A percentile compares a stretch with the other conserved stretches of the same genome.
Conservation (phyloP, 2,888 invertebrate genomes). For the Metalampra italica region DNA sequence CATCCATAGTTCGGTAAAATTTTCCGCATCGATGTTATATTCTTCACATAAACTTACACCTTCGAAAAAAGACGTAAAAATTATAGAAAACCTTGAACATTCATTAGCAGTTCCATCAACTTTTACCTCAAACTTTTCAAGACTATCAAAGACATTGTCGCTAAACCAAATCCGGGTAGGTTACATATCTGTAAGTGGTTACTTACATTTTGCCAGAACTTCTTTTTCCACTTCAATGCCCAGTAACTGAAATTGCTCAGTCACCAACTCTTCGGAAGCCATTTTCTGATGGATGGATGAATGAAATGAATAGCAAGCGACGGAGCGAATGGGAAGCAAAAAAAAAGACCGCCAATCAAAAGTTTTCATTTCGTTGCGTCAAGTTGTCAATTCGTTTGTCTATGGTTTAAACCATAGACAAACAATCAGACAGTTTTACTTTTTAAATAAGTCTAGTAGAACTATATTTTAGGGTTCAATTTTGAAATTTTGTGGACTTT, state of each 20-base stretch:
- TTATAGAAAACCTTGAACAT: conserved; percentile 70
- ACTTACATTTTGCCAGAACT: conserved; percentile 79
- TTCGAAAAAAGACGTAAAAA: conserved; percentile 39
- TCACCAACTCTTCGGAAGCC: conserved; percentile 77
- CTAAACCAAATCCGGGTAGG: neutral
- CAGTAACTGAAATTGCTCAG: conserved; percentile 81
- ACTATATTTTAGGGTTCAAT: too few species aligned
- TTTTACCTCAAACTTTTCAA: neutral
- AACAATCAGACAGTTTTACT: too few species aligned
- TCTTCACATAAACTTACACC: conserved; percentile 82
- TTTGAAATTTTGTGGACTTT: too few species aligned
- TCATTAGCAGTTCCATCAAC: conserved; percentile 28
- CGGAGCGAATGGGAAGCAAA: conserved; percentile 34
- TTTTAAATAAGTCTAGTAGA: too few species aligned
- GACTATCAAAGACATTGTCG: neutral
- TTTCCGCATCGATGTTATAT: conserved; percentile 81
- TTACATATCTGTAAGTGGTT: conserved; percentile 10
- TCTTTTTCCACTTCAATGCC: conserved; percentile 76
- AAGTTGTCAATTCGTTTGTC: neutral
- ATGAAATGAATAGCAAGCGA: conserved; percentile 30
- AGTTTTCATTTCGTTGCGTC: conserved; percentile 5
- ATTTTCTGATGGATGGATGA: conserved; percentile 56
- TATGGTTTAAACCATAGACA: too few species aligned
- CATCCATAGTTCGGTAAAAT: conserved; percentile 88
- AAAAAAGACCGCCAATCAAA: conserved; percentile 48